Evolutionary conservation across 2,797 vertebrate species (phyloP), one percentile per base, ranked within the genome.

Genomic region (Micromesistius poutassou): DNA sequence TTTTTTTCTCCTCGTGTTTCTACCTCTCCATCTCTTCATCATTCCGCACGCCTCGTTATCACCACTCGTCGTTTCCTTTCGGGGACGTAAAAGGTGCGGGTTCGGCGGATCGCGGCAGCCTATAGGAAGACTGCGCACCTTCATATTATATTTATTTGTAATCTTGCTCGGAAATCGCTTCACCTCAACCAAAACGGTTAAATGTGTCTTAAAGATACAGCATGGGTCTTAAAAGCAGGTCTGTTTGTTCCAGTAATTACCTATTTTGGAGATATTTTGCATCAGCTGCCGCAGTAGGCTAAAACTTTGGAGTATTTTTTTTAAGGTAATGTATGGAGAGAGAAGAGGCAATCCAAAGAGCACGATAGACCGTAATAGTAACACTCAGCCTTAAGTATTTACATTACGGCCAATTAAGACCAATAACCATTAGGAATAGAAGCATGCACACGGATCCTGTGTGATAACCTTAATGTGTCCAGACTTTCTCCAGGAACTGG

Each of bases 1-100:
- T 62, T 22, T 33, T 33, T 46, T 74, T 55, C 40, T 1, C 40
- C 40, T 13, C 40, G 40, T 12, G 36, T 19, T 55, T 19, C n/a
- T 19, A 71, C 28, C 55, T 70, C 35, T 46, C 55, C n/a, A 25
- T 16, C 62, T 28, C 33, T 70, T 62, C 33, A 25, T 76, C 75
- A 13, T 6, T 75, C 55, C 38, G 55, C 14, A 33, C 30, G 50
- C 70, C 33, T 76, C 55, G 25, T 36, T 30, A 28, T 71, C 75
- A 31, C 3, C 68, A 31, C 78, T 72, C 40, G 50, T 38, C 78
- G n/a, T 46, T 42, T 74, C 30, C 30, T 62, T 55, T 66, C 30
- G n/a, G 62, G 14, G 62, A 12, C 0, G 2, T 66, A 8, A 66
- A 66, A 66, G 62, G n/a, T 3, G n/a, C 62, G 2, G 8, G n/a